Conservation (phyloP, 1,140 invertebrate genomes). For the Drosophila leontia region DNA sequence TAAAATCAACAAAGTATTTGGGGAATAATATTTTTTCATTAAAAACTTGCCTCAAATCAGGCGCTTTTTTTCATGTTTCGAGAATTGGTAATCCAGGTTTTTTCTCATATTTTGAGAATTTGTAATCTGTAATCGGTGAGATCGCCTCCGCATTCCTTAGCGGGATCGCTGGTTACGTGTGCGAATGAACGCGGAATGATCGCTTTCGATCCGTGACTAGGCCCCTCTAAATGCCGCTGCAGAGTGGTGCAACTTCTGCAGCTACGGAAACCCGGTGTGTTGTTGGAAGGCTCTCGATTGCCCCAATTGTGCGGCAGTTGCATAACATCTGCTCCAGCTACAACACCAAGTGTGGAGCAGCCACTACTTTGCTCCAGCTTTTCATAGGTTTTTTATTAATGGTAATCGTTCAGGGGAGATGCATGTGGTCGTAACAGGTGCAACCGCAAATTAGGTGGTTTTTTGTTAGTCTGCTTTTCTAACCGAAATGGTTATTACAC, state of each 20-base stretch:
- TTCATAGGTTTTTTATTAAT: conserved; percentile 29
- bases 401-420: conserved; percentile 27
- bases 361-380: conserved; percentile 27
- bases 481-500: neutral
- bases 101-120: conserved; percentile 24
- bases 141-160: conserved; percentile 43
- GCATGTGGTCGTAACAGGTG: conserved; percentile 15
- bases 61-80: neutral
- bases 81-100: neutral
- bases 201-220: conserved; percentile 48
- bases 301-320: conserved; percentile 52
- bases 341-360: conserved; percentile 58
- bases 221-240: conserved; percentile 35
- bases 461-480: neutral
- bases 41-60: neutral
- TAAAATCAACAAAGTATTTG: too few species aligned
- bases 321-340: conserved; percentile 40
- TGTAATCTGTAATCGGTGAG: conserved; percentile 18
- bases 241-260: conserved; percentile 31
- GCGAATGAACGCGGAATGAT: conserved; percentile 60
- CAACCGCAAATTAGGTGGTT: conserved; percentile 17
- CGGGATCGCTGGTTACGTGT: conserved; percentile 31
- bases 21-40: neutral
- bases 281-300: conserved; percentile 42
- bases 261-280: conserved; percentile 17